Base-by-base conservation (phyloP, 2,888 invertebrate genomes). In the Anticlea derivata region DNA sequence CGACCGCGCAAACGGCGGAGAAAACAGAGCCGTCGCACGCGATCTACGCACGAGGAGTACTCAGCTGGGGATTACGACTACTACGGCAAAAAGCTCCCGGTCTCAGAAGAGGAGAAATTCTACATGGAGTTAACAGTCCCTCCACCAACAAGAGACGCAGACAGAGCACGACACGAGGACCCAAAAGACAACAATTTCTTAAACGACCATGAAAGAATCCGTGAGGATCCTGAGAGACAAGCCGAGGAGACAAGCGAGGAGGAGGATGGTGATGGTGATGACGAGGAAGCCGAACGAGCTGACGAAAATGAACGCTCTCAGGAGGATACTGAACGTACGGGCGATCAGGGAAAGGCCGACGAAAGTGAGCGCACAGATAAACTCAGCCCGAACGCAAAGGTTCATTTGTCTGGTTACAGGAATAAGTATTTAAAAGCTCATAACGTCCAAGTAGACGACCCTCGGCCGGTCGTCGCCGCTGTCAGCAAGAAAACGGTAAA, bases 11-110 rank as follows among this genome's bases (percentile, higher is more conserved):
- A 66, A 48, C 80, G 83, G 0, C 75, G 82, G 20, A 80, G 80
- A 34, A 86, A 85, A 59, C 71, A 75, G 41, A 73, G 61, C 39
- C 77, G 86, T 1, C 72, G 66, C 38, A 72, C 75, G 2, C 78
- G 88, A 1, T 72, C 80, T n/a, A 55, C 63, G 0, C 63, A 61
- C 2, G 77, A 78, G 13, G 65, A 70, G 0, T 80, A 78, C 48
- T 62, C 73, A 1, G 80, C 77, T 2, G 83, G 75, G 0, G 78
- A 83, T 43, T 87, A 82, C 60, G 88, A 89, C 60, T 90, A 86
- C 63, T 86, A 70, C 61, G 89, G 88, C 1, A 73, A 77, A 1
- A 80, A 82, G 47, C 55, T 77, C 1, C 82, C 83, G 0, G 64
- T 82, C 22, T 88, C 90, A 0, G 70, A 83, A 8, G 86, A 89